Percentiles rank a stretch among this genome's conserved stretches.
Conservation (phyloP, 2,888 invertebrate genomes). For the Drosophila niveifrons region DNA sequence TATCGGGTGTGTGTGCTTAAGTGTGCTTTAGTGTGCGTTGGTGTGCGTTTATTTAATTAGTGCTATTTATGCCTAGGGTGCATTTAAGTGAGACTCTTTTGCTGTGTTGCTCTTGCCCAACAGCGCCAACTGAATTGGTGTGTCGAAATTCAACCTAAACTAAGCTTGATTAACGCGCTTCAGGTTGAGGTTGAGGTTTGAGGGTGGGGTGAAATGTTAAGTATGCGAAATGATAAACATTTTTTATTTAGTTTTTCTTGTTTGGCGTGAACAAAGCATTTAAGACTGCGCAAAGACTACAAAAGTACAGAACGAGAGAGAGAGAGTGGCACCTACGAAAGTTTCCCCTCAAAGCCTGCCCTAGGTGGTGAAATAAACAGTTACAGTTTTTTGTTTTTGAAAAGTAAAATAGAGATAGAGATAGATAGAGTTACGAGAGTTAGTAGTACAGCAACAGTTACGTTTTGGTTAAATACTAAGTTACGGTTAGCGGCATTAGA, state of each 20-base stretch:
- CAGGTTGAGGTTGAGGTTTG: constrained; percentile 9
- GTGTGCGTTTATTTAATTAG: constrained; percentile 60
- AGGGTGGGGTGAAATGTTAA: constrained; percentile 5
- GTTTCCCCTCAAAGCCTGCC: constrained; percentile 33
- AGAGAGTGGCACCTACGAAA: constrained; percentile 29
- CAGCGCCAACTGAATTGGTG: constrained; percentile 40
- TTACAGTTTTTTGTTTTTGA: background rate
- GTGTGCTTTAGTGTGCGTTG: constrained; percentile 36
- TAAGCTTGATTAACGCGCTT: constrained; percentile 13
- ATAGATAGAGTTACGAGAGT: constrained; percentile 27
- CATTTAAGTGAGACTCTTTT: constrained; percentile 24
- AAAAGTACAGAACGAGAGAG: constrained; percentile 2
- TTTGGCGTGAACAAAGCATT: constrained; percentile 37
- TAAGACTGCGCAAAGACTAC: constrained; percentile 23
- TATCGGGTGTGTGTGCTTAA: constrained; percentile 22
- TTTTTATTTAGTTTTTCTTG: constrained; percentile 9
- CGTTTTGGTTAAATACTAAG: constrained; percentile 30
- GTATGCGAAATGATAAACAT: constrained; percentile 34
- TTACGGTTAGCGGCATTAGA: constrained; percentile 38
- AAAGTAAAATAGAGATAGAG: constrained; percentile 1
- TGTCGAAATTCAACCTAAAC: constrained; percentile 13
- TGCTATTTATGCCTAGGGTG: constrained; percentile 59
- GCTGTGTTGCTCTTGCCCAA: constrained; percentile 10
- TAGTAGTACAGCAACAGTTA: constrained; percentile 46
- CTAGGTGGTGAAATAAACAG: constrained; percentile 20